These are phyloP conservation scores for Falco concolor DNA, from an alignment of 2,797 vertebrate species.

Conservation along the genomic window DNA sequence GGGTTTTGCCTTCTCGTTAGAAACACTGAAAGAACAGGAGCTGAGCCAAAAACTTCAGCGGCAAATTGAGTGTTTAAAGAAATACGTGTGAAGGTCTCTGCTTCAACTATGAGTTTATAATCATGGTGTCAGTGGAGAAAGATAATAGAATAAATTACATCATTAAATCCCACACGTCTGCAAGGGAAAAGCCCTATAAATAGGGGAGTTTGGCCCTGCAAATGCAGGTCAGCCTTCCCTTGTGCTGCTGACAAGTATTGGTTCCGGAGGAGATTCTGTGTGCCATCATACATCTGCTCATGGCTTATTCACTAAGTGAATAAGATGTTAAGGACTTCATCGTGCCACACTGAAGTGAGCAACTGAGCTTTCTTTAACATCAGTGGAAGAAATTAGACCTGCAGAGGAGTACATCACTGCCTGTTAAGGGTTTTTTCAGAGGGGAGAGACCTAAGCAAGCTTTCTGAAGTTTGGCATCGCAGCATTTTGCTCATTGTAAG, in stretches of 20 bases:
- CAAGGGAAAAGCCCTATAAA: neutral
- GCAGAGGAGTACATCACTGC: neutral
- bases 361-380: neutral
- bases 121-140: neutral
- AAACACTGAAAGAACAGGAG: neutral
- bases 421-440: neutral
- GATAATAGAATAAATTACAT: neutral
- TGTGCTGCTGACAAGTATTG: neutral
- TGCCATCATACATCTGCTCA: neutral
- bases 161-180: neutral
- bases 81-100: neutral
- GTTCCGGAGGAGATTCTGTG: neutral
- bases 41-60: neutral
- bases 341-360: neutral
- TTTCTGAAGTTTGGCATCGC: neutral
- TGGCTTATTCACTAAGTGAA: neutral
- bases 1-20: slow-evolving; percentile 5
- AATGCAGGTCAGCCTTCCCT: neutral
- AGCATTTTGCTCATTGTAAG: neutral
- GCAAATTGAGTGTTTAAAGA: slow-evolving; percentile 18
- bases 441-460: neutral
- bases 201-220: neutral
- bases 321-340: neutral
- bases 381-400: neutral
- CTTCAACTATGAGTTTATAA: neutral